Evolutionary conservation across 2,113 vertebrate genomes (phyloP).

Genomic region (Oxyura jamaicensis): DNA sequence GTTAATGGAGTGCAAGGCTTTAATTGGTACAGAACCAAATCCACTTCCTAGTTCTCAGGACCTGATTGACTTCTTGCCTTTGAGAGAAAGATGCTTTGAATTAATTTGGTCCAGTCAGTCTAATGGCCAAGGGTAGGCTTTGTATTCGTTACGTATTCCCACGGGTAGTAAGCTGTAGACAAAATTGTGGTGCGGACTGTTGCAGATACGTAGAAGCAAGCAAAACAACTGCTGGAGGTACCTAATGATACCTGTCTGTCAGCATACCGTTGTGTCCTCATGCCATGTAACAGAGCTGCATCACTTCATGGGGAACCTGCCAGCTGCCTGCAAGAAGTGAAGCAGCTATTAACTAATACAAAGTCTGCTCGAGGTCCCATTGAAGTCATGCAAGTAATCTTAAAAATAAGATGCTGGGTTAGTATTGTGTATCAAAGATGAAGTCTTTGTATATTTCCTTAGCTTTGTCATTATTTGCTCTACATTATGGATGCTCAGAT

Average conservation of each 20-base stretch:
- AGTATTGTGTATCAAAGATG: background rate
- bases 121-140: background rate
- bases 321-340: background rate
- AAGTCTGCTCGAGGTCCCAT: background rate
- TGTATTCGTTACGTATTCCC: background rate
- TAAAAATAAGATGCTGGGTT: background rate
- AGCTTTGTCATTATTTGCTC: constrained; percentile 46
- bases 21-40: background rate
- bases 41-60: background rate
- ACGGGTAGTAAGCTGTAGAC: background rate
- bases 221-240: background rate
- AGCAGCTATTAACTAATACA: background rate
- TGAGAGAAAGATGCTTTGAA: background rate
- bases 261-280: fast-evolving
- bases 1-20: background rate
- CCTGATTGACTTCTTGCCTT: background rate
- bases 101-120: background rate
- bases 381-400: background rate
- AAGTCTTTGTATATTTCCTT: background rate
- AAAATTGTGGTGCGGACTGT: background rate
- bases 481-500: constrained; percentile 6
- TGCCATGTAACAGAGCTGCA: background rate
- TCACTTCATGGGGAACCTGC: background rate
- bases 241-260: background rate
- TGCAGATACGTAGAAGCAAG: background rate